Base-by-base conservation (phyloP, 2,797 vertebrate genomes). In the Neostethus bicornis region DNA sequence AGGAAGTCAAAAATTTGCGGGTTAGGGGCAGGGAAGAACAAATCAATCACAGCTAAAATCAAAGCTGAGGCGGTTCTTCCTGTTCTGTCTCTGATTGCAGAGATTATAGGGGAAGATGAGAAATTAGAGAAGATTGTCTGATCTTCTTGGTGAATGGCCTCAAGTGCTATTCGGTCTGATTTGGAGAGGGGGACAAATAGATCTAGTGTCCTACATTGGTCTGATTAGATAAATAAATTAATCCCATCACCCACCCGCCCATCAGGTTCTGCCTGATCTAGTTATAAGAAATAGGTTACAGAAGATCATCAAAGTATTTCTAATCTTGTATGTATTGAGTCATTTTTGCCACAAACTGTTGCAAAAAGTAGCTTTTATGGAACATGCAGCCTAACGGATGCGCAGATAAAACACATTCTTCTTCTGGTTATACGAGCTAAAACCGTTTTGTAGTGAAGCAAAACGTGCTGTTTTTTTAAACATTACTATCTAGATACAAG, bases 221-320 rank as follows among this genome's bases (percentile, higher is more conserved):
- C 78, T 91, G 89, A 92, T 91, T 87, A 82, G 81, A 90, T 91
- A 90, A 89, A 91, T 90, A 88, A 88, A 92, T 91, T 88, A 91
- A 90, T 90, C 70, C 71, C 64, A 64, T 74, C 59, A 16, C 61
- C 50, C 60, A 74, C 59, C 73, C 67, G 29, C 70, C 80, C 67
- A 66, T 85, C 84, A 81, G 77, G 50, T 80, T 83, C 75, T 59
- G 60, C 62, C 52, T 0, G 13, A 46, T 73, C 83, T 90, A 89
- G 91, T 91, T 91, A 90, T 85, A 73, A 82, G 60, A 90, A 87
- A 85, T 84, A 78, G 80, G 71, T 87, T 90, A 80, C 66, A 75
- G 71, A 80, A 74, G 66, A 83, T 76, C 78, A 76, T 77, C 60
- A 85, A 79, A 84, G 73, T 75, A 52, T 76, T 73, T 83, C 75